phyloP scores from a whole-genome alignment of 2,888 invertebrate genomes.

The Melanargia galathea region DNA sequence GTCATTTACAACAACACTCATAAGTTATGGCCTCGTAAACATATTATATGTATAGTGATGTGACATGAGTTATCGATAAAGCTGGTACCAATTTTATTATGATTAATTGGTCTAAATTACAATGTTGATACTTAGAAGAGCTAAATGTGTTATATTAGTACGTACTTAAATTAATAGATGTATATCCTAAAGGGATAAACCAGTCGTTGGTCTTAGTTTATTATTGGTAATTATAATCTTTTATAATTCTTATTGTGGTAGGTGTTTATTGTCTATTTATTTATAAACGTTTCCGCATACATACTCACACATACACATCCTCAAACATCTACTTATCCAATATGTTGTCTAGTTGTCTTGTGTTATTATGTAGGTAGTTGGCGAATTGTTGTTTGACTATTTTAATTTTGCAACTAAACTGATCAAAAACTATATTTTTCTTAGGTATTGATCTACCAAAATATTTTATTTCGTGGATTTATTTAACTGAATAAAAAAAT shows the following conservation, averaged over 20 bases:
- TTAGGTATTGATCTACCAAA: neutral
- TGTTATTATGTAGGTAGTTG: neutral
- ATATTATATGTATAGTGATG: conserved; percentile 62
- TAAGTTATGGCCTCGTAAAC: conserved; percentile 70
- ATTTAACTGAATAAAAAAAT: neutral
- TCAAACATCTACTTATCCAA: too few relatives aligned
- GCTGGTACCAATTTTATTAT: conserved; percentile 33
- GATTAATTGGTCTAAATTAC: conserved; percentile 34
- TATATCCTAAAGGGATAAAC: conserved; percentile 12
- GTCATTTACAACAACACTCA: conserved; percentile 60
- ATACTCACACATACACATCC: too few relatives aligned
- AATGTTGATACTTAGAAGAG: conserved; percentile 24
- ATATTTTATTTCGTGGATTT: neutral
- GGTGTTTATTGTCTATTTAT: neutral
- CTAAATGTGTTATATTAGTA: conserved; percentile 24
- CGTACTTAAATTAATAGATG: conserved; percentile 7
- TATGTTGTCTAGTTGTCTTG: too few relatives aligned
- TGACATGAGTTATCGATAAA: conserved; percentile 37
- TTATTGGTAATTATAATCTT: conserved; percentile 3
- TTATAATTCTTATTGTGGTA: neutral
- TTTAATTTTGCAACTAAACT: neutral
- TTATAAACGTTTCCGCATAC: too few relatives aligned
- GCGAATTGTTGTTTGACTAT: neutral
- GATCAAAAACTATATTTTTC: too few relatives aligned
- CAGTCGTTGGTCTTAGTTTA: conserved; percentile 6